phyloP scores from a whole-genome alignment of 1,140 invertebrate genomes.

The Euglossa dilemma region DNA sequence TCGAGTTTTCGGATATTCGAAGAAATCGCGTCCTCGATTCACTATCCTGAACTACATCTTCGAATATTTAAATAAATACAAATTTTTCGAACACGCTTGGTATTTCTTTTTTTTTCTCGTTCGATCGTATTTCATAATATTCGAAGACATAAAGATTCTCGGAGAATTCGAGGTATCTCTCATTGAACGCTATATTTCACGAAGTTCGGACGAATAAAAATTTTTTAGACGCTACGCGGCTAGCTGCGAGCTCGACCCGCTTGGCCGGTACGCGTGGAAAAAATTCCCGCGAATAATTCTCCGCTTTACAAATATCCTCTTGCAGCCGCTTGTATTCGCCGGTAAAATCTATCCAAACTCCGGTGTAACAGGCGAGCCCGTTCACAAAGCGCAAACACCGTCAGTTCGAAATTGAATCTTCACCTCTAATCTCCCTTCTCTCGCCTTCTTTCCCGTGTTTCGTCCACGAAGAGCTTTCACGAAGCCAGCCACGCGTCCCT shows the following conservation, averaged over 20 bases:
- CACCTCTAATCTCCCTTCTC: slow-evolving; percentile 4
- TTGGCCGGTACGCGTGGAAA: too few relatives aligned
- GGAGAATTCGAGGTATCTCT: too few relatives aligned
- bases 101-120: too few relatives aligned
- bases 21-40: too few relatives aligned
- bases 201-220: too few relatives aligned
- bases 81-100: too few relatives aligned
- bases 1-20: too few relatives aligned
- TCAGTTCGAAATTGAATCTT: slow-evolving; percentile 40
- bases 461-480: slow-evolving; percentile 9
- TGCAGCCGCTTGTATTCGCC: background rate
- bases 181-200: background rate
- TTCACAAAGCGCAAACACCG: background rate
- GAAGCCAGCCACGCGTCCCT: slow-evolving; percentile 23
- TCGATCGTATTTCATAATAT: too few relatives aligned
- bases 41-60: background rate
- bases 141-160: too few relatives aligned
- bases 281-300: background rate
- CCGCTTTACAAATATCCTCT: background rate
- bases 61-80: too few relatives aligned
- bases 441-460: slow-evolving; percentile 6
- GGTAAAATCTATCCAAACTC: background rate
- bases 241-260: too few relatives aligned
- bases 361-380: background rate
- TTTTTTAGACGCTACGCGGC: too few relatives aligned